Evolutionary conservation across 92 coral and sea anemone genomes (phyloP), one percentile per base, ranked within the genome.

Genomic region (Umimayanthus kanabou): DNA sequence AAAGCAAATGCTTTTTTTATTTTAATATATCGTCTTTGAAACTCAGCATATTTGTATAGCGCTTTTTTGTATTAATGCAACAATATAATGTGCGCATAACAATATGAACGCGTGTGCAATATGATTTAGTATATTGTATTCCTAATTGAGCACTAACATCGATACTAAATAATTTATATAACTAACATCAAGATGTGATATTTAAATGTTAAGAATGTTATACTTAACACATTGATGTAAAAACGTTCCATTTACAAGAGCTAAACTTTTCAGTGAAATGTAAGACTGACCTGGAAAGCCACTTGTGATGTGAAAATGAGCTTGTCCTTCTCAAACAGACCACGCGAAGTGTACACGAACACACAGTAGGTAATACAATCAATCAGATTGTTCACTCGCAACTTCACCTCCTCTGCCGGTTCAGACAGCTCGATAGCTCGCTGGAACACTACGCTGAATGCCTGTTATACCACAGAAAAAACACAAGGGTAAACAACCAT

Each of bases 351-450:
- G 92, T 97, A 97, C 80, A 95, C 92, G 42, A 97, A 97, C 73
- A 97, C 99, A 11, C 98, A 97, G 90, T 95, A 95, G 1, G 99
- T 97, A 75, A 97, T 95, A 80, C 98, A 97, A 88, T 97, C 99
- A 72, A 97, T 97, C 76, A 97, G 93, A 69, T 97, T 97, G 87
- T 82, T 73, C n/a, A 97, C 99, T 61, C 99, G 97, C 86, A 61
- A 75, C 55, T 97, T 97, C 84, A 97, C 98, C 76, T 97, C 99
- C 75, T 97, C 95, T 25, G 97, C 95, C 25, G 96, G 97, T 81
- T 97, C 99, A 45, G 99, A 98, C 67, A 92, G 91, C 81, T 92
- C 95, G 79, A 97, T 97, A 39, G 99, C 99, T 79, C 95, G 94
- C 89, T 95, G 97, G 90, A 97, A 97, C 73, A 97, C 99, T 73